A percentile compares a stretch with the other conserved stretches of the same genome.
phyloP scores from a whole-genome alignment of 2,113 vertebrate species.

The Coreoperca whiteheadi region DNA sequence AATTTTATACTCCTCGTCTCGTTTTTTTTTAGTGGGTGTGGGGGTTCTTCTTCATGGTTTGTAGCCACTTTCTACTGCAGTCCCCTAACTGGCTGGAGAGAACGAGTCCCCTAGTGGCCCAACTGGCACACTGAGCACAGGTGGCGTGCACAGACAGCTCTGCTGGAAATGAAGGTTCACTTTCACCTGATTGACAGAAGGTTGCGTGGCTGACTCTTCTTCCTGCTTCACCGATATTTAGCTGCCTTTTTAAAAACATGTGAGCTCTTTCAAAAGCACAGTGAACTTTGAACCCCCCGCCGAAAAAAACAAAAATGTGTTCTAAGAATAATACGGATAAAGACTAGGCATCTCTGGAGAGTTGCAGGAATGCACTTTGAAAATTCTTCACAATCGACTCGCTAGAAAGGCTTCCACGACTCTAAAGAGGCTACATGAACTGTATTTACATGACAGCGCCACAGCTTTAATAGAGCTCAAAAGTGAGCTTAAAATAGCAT shows the following conservation, averaged over 20 bases:
- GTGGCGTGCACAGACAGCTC: slow-evolving; percentile 74
- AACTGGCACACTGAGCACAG: slow-evolving; percentile 83
- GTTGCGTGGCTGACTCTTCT: slow-evolving; percentile 33
- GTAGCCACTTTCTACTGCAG: slow-evolving; percentile 52
- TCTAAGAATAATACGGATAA: slow-evolving; percentile 65
- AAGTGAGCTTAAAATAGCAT: slow-evolving; percentile 42
- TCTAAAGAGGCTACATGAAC: slow-evolving; percentile 37
- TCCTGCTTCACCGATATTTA: slow-evolving; percentile 16
- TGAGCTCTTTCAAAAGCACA: slow-evolving; percentile 30
- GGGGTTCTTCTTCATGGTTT: slow-evolving; percentile 5
- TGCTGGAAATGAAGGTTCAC: slow-evolving; percentile 60
- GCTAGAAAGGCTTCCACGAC: slow-evolving; percentile 48
- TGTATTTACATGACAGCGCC: slow-evolving; percentile 47
- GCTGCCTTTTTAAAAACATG: slow-evolving; percentile 9
- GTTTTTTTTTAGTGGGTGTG: no score
- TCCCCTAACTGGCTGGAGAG: slow-evolving; percentile 76
- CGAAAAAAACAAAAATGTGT: slow-evolving; percentile 26
- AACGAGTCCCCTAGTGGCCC: slow-evolving; percentile 95
- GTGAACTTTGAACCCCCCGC: slow-evolving; percentile 56
- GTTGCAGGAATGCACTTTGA: slow-evolving; percentile 71
- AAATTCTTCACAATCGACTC: slow-evolving; percentile 41
- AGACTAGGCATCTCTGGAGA: slow-evolving; percentile 65
- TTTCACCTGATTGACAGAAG: slow-evolving; percentile 59
- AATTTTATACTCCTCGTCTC: not conserved
- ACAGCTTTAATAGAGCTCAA: no score